Evolutionary conservation across 2,797 vertebrate species (phyloP).

Genomic region (Apodemus agrarius): DNA sequence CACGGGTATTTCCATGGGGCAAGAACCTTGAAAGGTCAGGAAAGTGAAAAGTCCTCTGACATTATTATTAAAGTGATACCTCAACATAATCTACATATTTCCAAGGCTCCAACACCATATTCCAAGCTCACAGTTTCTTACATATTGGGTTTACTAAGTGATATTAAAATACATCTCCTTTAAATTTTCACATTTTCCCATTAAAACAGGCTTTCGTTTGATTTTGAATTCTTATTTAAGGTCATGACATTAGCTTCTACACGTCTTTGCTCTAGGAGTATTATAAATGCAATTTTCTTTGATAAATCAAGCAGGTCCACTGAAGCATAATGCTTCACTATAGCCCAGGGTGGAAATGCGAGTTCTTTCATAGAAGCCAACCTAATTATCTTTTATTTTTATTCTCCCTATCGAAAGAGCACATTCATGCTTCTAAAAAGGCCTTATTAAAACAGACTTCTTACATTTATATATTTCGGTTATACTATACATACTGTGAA

Average conservation of each 20-base stretch:
- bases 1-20: neutral
- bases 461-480: conserved; percentile 74
- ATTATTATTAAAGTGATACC: conserved; percentile 52
- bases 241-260: conserved; percentile 68
- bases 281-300: conserved; percentile 68
- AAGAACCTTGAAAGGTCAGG: neutral
- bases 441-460: conserved; percentile 74
- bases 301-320: conserved; percentile 64
- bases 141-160: conserved; percentile 44
- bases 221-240: conserved; percentile 69
- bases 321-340: conserved; percentile 66
- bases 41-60: neutral
- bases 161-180: conserved; percentile 55
- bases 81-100: conserved; percentile 24
- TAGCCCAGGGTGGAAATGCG: conserved; percentile 65
- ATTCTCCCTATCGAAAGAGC: conserved; percentile 74
- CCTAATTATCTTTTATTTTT: conserved; percentile 79
- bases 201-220: conserved; percentile 56
- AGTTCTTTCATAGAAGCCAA: conserved; percentile 64
- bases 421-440: conserved; percentile 72
- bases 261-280: conserved; percentile 61
- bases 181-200: conserved; percentile 54
- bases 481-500: conserved; percentile 53
- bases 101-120: conserved; percentile 28
- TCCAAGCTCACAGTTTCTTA: conserved; percentile 35